Evolutionary conservation across 2,113 vertebrate species (phyloP), one percentile per base, ranked within the genome.

Genomic region (Solenodon paradoxus): DNA sequence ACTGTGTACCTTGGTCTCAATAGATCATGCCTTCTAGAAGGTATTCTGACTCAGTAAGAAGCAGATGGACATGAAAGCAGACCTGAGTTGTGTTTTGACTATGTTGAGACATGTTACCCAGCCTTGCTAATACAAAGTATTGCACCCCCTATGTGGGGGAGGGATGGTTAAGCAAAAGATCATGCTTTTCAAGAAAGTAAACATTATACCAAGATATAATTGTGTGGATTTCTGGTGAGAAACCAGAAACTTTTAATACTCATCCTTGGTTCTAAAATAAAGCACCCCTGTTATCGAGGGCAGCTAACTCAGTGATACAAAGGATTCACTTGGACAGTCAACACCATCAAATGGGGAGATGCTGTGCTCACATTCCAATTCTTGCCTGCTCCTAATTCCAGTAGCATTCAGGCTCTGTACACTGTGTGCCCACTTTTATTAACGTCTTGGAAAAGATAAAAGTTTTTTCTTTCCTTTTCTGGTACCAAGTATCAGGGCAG

Each of bases 371-470:
- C 38, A 0, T 47, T 22, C 59, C 61, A 38, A 87, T 17, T 66
- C 78, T 42, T 22, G 17, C 59, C 38, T 55, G 45, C 53, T 93
- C 86, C 77, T 35, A 35, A 94, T 75, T 59, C 80, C 49, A 91
- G 81, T 2, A 45, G 42, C 24, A 68, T 79, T 40, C 10, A 0
- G 7, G 40, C 72, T 53, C 16, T 24, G 8, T 3, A 22, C 19
- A 71, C 30, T 72, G 47, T 47, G 55, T 59, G 75, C 28, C 53
- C 45, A 35, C 32, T 92, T 94, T 68, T 32, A 28, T 89, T 55
- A 71, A 96, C 92, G 28, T 59, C 26, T 7, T 28, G 49, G 24
- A 78, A 82, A 63, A 92, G 6, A 83, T 32, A 89, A 80, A 97
- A 47, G 5, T 9, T 11, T 59, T 90, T 35, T 93, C n/a, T n/a